These are phyloP conservation scores for Orientallactaga sibirica DNA, from an alignment of 2,797 vertebrate species.

Conservation along the genomic window DNA sequence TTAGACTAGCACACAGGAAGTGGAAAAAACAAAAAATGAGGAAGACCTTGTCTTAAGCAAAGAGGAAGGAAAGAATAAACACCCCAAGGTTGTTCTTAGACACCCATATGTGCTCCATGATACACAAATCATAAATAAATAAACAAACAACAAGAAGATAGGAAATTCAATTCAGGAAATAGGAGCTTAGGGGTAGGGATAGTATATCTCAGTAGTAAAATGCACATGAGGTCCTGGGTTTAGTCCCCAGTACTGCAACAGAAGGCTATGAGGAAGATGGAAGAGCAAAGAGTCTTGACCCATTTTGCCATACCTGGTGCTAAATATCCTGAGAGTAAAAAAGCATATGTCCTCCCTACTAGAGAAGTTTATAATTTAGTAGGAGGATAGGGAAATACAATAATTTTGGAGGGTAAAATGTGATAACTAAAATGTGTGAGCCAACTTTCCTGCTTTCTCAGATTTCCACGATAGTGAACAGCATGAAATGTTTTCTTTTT, in stretches of 20 bases:
- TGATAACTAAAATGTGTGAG: conserved; percentile 50
- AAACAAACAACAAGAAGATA: too few species aligned
- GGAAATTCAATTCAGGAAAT: too few species aligned
- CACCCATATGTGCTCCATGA: too few species aligned
- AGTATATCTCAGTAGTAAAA: not conserved
- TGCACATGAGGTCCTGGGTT: not conserved
- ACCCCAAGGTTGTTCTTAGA: too few species aligned
- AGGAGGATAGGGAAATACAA: not conserved
- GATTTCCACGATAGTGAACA: conserved; percentile 30
- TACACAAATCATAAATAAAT: too few species aligned
- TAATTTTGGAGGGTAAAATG: conserved; percentile 63
- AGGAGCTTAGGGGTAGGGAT: not conserved
- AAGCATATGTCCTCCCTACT: not conserved
- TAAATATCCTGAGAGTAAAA: not conserved
- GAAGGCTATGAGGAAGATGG: not conserved
- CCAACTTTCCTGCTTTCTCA: conserved; percentile 61
- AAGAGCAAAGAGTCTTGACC: not conserved
- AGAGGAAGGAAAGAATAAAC: too few species aligned
- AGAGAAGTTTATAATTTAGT: not conserved
- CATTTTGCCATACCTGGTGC: conserved; percentile 17
- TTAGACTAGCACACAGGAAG: too few species aligned
- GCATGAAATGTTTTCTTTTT: conserved; percentile 29
- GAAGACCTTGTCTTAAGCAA: too few species aligned
- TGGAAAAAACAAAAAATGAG: too few species aligned
- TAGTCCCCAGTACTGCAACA: not conserved